These are phyloP conservation scores for Petrocephalus microphthalmus DNA, from an alignment of 2,113 vertebrate species.

Conservation along the genomic window DNA sequence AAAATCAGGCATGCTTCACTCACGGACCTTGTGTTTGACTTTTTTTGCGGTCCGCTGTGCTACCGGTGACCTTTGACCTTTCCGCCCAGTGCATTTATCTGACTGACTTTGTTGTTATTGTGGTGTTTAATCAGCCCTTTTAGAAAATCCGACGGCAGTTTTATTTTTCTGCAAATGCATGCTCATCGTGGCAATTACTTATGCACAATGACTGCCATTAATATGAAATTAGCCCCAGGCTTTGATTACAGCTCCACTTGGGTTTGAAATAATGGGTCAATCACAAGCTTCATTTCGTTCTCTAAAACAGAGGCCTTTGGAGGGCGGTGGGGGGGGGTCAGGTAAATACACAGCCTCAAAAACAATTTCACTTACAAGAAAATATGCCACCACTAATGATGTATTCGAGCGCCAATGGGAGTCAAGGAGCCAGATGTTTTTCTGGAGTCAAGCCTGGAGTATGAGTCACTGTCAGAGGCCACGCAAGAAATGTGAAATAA, in stretches of 20 bases:
- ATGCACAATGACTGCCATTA: conserved; percentile 11
- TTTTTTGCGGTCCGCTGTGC: background rate
- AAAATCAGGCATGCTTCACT: background rate
- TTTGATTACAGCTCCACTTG: conserved; percentile 17
- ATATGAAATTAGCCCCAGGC: conserved; percentile 21
- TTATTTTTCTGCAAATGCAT: background rate
- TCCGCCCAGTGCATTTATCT: background rate
- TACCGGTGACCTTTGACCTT: background rate
- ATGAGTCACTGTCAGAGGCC: background rate
- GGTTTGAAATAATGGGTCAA: conserved; percentile 15
- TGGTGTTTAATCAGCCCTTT: conserved; percentile 10
- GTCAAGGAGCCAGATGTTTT: background rate
- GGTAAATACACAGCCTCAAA: background rate
- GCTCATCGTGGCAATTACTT: conserved; percentile 12
- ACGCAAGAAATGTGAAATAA: background rate
- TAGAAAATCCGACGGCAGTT: background rate
- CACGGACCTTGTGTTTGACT: background rate
- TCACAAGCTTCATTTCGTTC: background rate
- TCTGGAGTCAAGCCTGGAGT: background rate
- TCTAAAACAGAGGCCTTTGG: conserved; percentile 2
- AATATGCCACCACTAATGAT: conserved; percentile 20
- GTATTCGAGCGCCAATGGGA: conserved; percentile 11
- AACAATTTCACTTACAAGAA: conserved; percentile 12
- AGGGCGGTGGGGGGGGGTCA: background rate
- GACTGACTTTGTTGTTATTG: background rate